phyloP scores from a whole-genome alignment of 2,888 invertebrate species.

The Meteorus cinctellus region DNA sequence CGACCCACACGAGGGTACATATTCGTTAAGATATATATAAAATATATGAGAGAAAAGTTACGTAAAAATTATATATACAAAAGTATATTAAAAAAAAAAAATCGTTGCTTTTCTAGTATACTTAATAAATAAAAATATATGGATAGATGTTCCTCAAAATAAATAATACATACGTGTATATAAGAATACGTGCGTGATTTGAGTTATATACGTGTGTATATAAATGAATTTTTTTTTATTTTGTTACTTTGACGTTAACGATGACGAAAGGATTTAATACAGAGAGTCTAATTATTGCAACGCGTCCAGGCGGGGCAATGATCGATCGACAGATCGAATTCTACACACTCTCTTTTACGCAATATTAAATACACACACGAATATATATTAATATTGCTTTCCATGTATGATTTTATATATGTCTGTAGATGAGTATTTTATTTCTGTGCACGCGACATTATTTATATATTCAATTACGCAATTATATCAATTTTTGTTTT shows the following conservation, averaged over 20 bases:
- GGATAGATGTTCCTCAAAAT: background rate
- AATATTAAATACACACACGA: slow-evolving; percentile 36
- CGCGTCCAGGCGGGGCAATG: slow-evolving; percentile 18
- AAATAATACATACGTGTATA: background rate
- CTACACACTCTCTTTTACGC: slow-evolving; percentile 43
- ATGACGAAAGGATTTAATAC: slow-evolving; percentile 14
- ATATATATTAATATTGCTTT: slow-evolving; percentile 24
- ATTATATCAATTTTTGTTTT: slow-evolving; percentile 21
- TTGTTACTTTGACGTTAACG: background rate
- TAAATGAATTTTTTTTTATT: background rate
- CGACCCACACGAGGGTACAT: slow-evolving; percentile 14
- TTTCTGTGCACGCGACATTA: slow-evolving; percentile 39
- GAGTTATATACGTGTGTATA: background rate
- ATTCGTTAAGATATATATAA: slow-evolving; percentile 5
- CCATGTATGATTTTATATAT: too few relatives aligned
- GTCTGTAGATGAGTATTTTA: too few relatives aligned
- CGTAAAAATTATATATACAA: slow-evolving; percentile 41
- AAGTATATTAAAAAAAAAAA: background rate
- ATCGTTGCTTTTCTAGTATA: background rate
- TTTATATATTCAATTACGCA: slow-evolving; percentile 21
- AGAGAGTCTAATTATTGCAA: slow-evolving; percentile 27
- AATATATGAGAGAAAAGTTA: slow-evolving; percentile 38
- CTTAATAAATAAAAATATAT: background rate
- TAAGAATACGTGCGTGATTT: slow-evolving; percentile 3
- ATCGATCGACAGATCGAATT: slow-evolving; percentile 44